Evolutionary conservation across 1,140 invertebrate genomes (phyloP), one percentile per base, ranked within the genome.

Genomic region (Temnothorax nylanderi): DNA sequence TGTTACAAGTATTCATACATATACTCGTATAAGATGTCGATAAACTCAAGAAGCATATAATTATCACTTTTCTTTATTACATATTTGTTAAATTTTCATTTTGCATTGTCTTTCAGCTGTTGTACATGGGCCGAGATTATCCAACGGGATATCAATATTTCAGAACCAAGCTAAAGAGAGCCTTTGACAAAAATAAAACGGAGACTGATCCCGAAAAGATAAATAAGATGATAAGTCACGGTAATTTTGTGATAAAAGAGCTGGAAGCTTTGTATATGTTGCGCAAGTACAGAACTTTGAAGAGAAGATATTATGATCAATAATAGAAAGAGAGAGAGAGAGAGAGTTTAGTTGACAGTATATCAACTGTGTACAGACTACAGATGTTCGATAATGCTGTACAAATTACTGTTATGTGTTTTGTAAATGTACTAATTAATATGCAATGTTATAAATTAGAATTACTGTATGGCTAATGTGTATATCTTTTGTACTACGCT

Each of bases 241-340:
- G 98, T 75, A 96, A 98, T 88, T 99, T 97, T 95, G 97, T 99
- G n/a, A 96, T 97, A 1, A 99, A 99, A 95, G 99, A 99, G 96
- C 96, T 99, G n/a, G 98, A 99, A 96, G 97, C 98, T 4, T 95
- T 99, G n/a, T 99, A 99, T 93, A 98, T 97, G 97, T 95, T 99
- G 16, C 98, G 98, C 93, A 98, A 98, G 93, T 99, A 99, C 93
- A 96, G 99, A 92, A 97, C 98, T 3, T 93, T 99, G 91, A 99
- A 99, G 92, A 96, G 96, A 92, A 96, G 98, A 93, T 99, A 99
- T 95, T 98, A 98, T 94, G 94, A 96, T 81, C 77, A 92, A 18
- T 82, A 47, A 88, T 54, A n/a, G 21, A 85, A 74, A 67, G 4
- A 11, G 64, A 2, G 26, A 34, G n/a, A n/a, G n/a, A n/a, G 2